Percentiles rank a stretch among this genome's conserved stretches.
Evolutionary conservation across 2,797 vertebrate species (phyloP).

Genomic region (Halcyon badia): DNA sequence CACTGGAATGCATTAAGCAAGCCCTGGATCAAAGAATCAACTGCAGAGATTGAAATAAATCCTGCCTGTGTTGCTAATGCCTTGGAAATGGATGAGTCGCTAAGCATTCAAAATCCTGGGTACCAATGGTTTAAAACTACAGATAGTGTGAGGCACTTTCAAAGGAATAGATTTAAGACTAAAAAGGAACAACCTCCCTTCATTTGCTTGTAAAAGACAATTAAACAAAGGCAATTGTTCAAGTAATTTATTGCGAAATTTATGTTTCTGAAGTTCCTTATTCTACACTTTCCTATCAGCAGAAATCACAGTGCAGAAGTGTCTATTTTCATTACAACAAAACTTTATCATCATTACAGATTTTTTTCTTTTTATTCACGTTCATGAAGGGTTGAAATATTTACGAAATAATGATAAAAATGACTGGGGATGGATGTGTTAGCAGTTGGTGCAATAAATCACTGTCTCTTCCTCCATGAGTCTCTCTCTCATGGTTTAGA

Average conservation of each 20-base stretch:
- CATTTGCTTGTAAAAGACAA: neutral
- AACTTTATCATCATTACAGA: conserved; percentile 6
- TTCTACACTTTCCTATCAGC: neutral
- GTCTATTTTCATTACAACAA: neutral
- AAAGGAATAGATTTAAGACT: neutral
- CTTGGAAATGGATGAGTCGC: conserved; percentile 47
- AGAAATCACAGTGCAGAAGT: neutral
- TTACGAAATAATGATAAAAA: conserved; percentile 58
- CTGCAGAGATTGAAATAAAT: conserved; percentile 63
- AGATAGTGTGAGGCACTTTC: neutral
- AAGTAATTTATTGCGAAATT: neutral
- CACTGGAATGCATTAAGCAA: conserved; percentile 63
- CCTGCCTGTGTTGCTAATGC: conserved; percentile 49
- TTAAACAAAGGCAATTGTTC: conserved; percentile 8
- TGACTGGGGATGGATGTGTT: conserved; percentile 14
- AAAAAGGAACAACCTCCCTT: neutral
- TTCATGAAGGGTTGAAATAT: conserved; percentile 49
- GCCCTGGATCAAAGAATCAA: conserved; percentile 47
- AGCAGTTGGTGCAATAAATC: conserved; percentile 65
- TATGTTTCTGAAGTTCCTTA: neutral
- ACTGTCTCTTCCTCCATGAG: conserved; percentile 9
- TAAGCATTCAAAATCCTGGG: conserved; percentile 30
- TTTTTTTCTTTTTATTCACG: neutral
- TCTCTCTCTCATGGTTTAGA: conserved; percentile 30
- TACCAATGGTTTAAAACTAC: conserved; percentile 10